A percentile compares a stretch with the other conserved stretches of the same genome.
phyloP scores from a whole-genome alignment of 2,797 vertebrate species.

The Silurus aristotelis region DNA sequence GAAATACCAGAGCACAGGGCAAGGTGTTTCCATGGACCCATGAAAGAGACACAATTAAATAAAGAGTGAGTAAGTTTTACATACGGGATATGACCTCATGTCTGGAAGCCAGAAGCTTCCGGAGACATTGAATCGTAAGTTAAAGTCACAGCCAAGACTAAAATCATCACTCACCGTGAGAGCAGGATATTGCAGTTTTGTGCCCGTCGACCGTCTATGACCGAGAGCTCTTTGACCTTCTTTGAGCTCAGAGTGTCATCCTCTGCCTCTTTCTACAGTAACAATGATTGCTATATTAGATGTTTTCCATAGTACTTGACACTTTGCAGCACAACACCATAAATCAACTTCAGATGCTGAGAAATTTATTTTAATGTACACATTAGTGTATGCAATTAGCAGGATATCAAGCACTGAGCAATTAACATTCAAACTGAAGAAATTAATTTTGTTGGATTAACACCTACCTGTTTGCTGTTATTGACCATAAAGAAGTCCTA shows the following conservation, averaged over 20 bases:
- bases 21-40: slow-evolving; percentile 34
- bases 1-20: slow-evolving; percentile 41
- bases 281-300: background rate
- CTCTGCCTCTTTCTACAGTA: slow-evolving; percentile 83
- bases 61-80: slow-evolving; percentile 8
- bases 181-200: slow-evolving; percentile 99
- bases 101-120: slow-evolving; percentile 35
- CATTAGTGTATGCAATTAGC: slow-evolving; percentile 14
- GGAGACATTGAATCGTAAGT: slow-evolving; percentile 5
- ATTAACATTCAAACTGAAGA: slow-evolving; percentile 6
- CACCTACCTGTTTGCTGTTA: slow-evolving; percentile 87
- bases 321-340: background rate
- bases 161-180: slow-evolving; percentile 77
- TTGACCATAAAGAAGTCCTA: slow-evolving; percentile 99
- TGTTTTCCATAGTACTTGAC: background rate
- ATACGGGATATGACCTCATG: slow-evolving; percentile 49
- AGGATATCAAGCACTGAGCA: slow-evolving; percentile 17
- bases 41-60: slow-evolving; percentile 29
- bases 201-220: slow-evolving; percentile 95
- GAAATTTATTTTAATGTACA: slow-evolving; percentile 14
- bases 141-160: slow-evolving; percentile 24
- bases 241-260: slow-evolving; percentile 89
- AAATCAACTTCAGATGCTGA: background rate
- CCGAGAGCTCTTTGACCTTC: slow-evolving; percentile 97
- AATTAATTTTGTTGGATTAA: slow-evolving; percentile 43